Base-by-base conservation (phyloP, 2,797 vertebrate genomes). In the Eurystomus glaucurus region DNA sequence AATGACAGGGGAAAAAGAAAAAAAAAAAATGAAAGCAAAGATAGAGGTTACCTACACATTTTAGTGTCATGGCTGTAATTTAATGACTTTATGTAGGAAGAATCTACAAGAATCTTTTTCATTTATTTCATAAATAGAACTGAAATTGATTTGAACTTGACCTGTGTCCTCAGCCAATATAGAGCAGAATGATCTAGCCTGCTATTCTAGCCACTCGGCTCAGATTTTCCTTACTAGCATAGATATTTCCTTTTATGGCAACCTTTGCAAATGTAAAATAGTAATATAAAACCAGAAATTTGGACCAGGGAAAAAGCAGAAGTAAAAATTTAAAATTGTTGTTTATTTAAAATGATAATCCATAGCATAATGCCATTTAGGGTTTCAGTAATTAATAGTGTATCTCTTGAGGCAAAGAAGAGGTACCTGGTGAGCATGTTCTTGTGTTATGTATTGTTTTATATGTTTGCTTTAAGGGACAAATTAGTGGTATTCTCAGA, bases 401-500 rank as follows among this genome's bases (percentile, higher is more conserved):
- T 85, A 2, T 92, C 39, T 89, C 92, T 95, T 83, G 55, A 94
- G 95, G 89, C 62, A 91, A 94, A 88, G 94, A 55, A 83, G 45
- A 64, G 51, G 60, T 45, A 52, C 26, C 29, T 78, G 50, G 66
- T 94, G 57, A 96, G 61, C 37, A 60, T 91, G 92, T 95, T 94
- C 58, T 61, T 85, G 14, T 80, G 51, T 94, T 70, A 88, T 15
- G 8, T 79, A 52, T 85, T 95, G 80, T 43, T 97, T 97, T 93
- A 35, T 97, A 35, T 95, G 61, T 95, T 96, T 96, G 86, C 96
- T 97, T 96, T 95, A 93, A 97, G 96, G 90, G 61, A 89, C 78
- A 95, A 93, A 96, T 96, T 95, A 95, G 87, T 92, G 83, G 57
- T 68, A 66, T 96, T 96, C 79, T 94, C 54, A 96, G 85, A 77